phyloP scores from a whole-genome alignment of 2,113 vertebrate genomes.

The Silurus glanis region DNA sequence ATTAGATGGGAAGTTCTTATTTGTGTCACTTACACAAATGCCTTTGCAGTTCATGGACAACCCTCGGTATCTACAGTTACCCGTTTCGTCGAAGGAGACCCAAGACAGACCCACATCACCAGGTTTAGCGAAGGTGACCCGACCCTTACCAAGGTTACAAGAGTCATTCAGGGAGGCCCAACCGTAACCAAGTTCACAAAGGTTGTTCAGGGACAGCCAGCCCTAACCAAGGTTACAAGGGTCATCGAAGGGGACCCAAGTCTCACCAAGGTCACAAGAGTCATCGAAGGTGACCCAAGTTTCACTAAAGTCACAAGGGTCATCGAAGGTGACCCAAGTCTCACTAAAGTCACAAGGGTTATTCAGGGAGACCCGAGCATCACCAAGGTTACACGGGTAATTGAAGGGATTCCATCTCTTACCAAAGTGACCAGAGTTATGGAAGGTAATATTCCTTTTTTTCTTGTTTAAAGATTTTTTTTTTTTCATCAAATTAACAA shows the following conservation, averaged over 20 bases:
- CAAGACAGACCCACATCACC: conserved; percentile 44
- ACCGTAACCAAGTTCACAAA: conserved; percentile 48
- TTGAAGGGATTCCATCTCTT: conserved; percentile 38
- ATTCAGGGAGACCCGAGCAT: conserved; percentile 31
- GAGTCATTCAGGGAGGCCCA: conserved; percentile 51
- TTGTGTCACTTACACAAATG: neutral
- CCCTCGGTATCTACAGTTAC: conserved; percentile 50
- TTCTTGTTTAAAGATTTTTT: neutral
- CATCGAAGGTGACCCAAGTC: conserved; percentile 30
- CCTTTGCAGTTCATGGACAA: conserved; percentile 50
- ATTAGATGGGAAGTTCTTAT: neutral
- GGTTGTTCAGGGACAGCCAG: conserved; percentile 46
- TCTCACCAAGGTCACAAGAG: conserved; percentile 49
- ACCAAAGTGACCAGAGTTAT: conserved; percentile 65
- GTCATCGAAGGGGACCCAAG: conserved; percentile 49
- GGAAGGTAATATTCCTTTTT: conserved; percentile 63
- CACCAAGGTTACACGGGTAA: conserved; percentile 54
- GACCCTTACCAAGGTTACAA: neutral
- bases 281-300: conserved; percentile 45
- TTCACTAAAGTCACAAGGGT: conserved; percentile 44
- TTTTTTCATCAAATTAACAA: no score
- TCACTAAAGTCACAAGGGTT: conserved; percentile 46
- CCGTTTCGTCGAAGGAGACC: conserved; percentile 50
- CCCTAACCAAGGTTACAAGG: neutral
- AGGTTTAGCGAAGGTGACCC: conserved; percentile 52